phyloP scores from a whole-genome alignment of 2,797 vertebrate species.

The Periophthalmus magnuspinnatus region DNA sequence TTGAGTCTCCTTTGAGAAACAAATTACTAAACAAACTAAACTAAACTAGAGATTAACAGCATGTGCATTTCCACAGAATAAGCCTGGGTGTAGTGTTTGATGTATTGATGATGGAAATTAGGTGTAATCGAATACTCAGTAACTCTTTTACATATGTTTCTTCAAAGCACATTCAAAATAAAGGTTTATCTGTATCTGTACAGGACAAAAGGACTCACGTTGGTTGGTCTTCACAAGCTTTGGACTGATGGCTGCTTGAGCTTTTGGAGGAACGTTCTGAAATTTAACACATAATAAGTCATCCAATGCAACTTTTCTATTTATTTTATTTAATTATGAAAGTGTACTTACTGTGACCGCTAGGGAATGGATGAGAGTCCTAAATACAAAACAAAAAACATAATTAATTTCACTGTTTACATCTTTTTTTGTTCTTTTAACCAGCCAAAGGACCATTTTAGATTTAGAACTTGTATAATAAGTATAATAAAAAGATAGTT shows the following conservation, averaged over 20 bases:
- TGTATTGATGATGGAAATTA: not conserved
- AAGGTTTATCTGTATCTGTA: not conserved
- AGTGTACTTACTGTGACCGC: slow-evolving; percentile 90
- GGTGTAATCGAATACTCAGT: not conserved
- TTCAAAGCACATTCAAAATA: not conserved
- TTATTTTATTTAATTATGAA: not conserved
- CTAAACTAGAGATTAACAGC: not conserved
- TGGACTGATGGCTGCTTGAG: slow-evolving; percentile 87
- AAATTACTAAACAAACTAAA: not conserved
- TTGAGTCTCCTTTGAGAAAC: slow-evolving; percentile 4
- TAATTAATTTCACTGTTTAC: not conserved
- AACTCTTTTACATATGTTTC: slow-evolving; percentile 5
- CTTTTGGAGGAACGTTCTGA: slow-evolving; percentile 92
- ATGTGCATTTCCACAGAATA: not conserved
- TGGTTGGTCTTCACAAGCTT: slow-evolving; percentile 81
- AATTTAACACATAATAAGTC: slow-evolving; percentile 8
- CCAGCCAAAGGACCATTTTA: too few relatives aligned
- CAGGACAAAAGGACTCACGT: slow-evolving; percentile 67
- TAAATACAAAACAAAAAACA: slow-evolving; percentile 45
- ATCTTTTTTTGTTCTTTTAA: too few relatives aligned
- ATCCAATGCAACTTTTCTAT: not conserved
- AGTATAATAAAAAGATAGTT: too few relatives aligned
- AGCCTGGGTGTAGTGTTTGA: not conserved
- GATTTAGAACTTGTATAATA: too few relatives aligned
- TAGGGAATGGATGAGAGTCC: slow-evolving; percentile 90